Base-by-base conservation (phyloP, 2,888 invertebrate genomes). In the Rhamnusium bicolor region DNA sequence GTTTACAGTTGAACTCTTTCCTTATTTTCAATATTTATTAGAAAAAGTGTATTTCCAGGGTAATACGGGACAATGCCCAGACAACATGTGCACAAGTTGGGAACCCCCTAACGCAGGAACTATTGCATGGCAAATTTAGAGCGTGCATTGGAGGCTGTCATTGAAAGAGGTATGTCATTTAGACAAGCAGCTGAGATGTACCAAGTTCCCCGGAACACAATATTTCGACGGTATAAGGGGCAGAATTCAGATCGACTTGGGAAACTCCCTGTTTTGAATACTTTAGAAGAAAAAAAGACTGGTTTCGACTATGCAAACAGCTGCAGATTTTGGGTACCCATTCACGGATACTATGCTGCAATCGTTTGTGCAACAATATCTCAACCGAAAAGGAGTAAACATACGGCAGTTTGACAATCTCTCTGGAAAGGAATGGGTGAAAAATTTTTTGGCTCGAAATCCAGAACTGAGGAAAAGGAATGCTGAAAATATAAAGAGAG, bases 401-500 rank as follows among this genome's bases (percentile, higher is more conserved):
- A 58, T 75, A 18, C 51, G n/a, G n/a, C 51, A 29, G n/a, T 78
- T 79, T 58, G 61, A 79, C 49, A 75, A 79, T 70, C 40, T 76
- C 8, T 72, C 79, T 24, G 77, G 75, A 10, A 51, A 29, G 32
- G 73, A 78, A 40, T 79, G 69, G 69, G 51, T 66, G 19, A 51
- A 40, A 27, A 54, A 54, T 18, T 72, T 76, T 71, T 54, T 77
- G 18, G 60, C 70, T 12, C 12, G 62, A 62, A 62, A 62, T 29
- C 40, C 5, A 47, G 47, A 46, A 18, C 58, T 75, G 32, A 61
- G 72, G 14, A 32, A 16, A 53, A 40, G 73, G 40, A 49, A 63
- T 67, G 54, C 68, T 16, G 40, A 56, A 54, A 75, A 77, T 63
- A 67, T 75, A 12, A 75, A 77, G 68, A 72, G 68, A 62, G 40